Evolutionary conservation across 1,140 invertebrate genomes (phyloP).

Genomic region (Atopsyche davidsoni): DNA sequence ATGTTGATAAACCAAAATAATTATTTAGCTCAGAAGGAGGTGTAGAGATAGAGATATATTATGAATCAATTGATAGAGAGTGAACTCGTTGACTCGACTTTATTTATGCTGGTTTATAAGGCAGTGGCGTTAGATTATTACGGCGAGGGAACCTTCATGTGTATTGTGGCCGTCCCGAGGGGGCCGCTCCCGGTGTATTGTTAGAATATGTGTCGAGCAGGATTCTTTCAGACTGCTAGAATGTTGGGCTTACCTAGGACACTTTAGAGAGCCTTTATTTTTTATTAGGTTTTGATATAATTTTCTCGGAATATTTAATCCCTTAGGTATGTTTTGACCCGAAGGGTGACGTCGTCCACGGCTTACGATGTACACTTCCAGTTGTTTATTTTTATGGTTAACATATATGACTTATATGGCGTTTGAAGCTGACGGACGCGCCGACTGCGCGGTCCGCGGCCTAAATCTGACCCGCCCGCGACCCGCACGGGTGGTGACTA

Average conservation of each 20-base stretch:
- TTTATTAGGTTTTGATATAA: constrained; percentile 27
- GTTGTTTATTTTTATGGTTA: constrained; percentile 12
- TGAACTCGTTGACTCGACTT: constrained; percentile 13
- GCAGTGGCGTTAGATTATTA: constrained; percentile 22
- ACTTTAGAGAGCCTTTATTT: constrained; percentile 27
- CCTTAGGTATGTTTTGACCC: constrained; percentile 7
- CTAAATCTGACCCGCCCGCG: not conserved
- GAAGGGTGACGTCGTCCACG: constrained; percentile 9
- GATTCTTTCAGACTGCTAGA: constrained; percentile 21
- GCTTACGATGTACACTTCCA: constrained; percentile 17
- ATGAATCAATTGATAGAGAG: constrained; percentile 19
- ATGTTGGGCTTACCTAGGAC: constrained; percentile 28
- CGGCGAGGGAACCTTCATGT: constrained; percentile 29
- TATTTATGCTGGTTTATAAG: constrained; percentile 23
- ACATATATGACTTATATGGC: not conserved
- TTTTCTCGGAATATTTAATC: constrained; percentile 4
- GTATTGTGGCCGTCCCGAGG: constrained; percentile 2
- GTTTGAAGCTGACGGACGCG: not conserved
- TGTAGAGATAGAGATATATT: constrained; percentile 24
- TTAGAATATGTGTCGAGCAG: constrained; percentile 21
- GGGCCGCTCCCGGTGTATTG: constrained; percentile 4
- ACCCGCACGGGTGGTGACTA: not conserved
- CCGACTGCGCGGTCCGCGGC: too few species aligned
- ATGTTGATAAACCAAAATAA: constrained; percentile 10
- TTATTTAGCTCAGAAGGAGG: constrained; percentile 21